Base-by-base conservation (phyloP, 2,888 invertebrate species). In the Urechis unicinctus region DNA sequence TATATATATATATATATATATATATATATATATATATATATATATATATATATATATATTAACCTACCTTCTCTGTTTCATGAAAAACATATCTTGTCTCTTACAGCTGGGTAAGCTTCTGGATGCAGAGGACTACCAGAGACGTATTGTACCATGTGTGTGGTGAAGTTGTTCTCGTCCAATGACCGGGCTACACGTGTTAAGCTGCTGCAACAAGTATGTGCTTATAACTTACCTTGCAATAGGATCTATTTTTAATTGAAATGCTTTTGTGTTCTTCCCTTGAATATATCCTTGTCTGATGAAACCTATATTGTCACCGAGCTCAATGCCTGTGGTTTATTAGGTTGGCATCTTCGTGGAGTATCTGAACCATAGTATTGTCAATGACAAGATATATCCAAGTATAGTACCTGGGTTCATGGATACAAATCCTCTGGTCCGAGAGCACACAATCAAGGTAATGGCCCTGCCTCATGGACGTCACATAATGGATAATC, bases 361-460 rank as follows among this genome's bases (percentile, higher is more conserved):
- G 57, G 82, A 82, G 54, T 83, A 83, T 70, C 72, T 85, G 22
- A 82, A 85, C 76, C 73, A 81, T 1, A 72, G 74, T 50, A 80
- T 83, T 17, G 85, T 98, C 21, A 98, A 98, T 78, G 93, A 96
- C 72, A 91, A 93, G 78, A 76, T 78, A 45, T 78, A 76, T 52
- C 77, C 77, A 2, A 68, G 71, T 57, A 68, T 98, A 58, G 87
- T 89, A 53, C 89, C 92, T 71, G 98, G 98, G 2, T 97, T 98
- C 78, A 82, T 93, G 75, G 98, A 98, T 78, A 94, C 96, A 0
- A 97, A 96, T 81, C 89, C 95, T 1, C 88, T 92, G 2, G 95
- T 98, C 63, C 83, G 97, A 64, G 98, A 98, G 80, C 91, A 93
- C 79, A 98, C 98, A 1, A 92, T 98, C 54, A 96, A 96, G 81